Evolutionary conservation across 2,797 vertebrate genomes (phyloP), one percentile per base, ranked within the genome.

Genomic region (Leptatherina wallacei): DNA sequence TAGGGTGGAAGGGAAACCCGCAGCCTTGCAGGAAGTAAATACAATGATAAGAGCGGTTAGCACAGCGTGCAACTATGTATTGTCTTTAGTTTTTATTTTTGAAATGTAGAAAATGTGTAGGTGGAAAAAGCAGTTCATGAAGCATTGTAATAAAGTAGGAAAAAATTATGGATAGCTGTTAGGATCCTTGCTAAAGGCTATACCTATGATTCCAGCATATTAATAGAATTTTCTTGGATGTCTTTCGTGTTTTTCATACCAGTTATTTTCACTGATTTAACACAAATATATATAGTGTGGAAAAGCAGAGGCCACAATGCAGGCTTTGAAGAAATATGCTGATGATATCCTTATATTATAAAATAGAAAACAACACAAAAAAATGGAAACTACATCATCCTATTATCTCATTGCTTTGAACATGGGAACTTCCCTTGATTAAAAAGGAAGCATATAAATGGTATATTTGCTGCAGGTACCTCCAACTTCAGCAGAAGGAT

Each of bases 381-480:
- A 52, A 54, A 38, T 20, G 47, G 49, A 62, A 68, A 56, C 18
- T 3, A 33, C 16, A 38, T 68, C 10, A 42, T 75, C 51, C 70
- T 54, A 18, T 74, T 72, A 69, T 66, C 14, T 49, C 69, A 75
- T 77, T 75, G 56, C 85, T 86, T 89, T 84, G 78, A 90, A 86
- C 73, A 61, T 54, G 80, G 61, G 71, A 82, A 75, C 75, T 69
- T 86, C 67, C 75, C 70, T 40, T 59, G 77, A 84, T 89, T 77
- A 85, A 56, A 80, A 70, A 58, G 58, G 69, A 61, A 27, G 71
- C 66, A 57, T 77, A 61, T 69, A 84, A 85, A 82, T 75, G 77
- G 66, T 54, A 81, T 83, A 83, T 58, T 75, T 71, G 89, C 91
- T 87, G 73, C 73, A 88, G 85, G 88, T 90, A 73, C 71, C 77